Evolutionary conservation across 2,113 vertebrate genomes (phyloP), one percentile per base, ranked within the genome.

Genomic region (Chamaetylas fuelleborni): DNA sequence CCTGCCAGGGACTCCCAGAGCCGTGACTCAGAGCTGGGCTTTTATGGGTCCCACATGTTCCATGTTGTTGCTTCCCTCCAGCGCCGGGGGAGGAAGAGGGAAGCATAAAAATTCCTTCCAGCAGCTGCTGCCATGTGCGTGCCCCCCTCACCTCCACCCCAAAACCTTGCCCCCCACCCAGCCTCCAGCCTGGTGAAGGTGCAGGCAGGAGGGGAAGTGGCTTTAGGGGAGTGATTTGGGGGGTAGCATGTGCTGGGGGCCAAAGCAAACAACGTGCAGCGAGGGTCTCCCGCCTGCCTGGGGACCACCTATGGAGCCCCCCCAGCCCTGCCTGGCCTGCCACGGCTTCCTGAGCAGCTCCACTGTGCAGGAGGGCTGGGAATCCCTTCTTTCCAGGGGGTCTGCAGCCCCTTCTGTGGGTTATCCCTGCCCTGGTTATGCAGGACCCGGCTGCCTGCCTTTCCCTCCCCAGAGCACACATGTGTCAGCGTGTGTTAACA

Each of bases 41-140:
- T 83, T 97, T 88, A 92, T 94, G 73, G 72, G 79, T 96, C 94
- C 92, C 95, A 92, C 92, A 77, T 93, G 95, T 96, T 94, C 82
- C 24, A 1, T 82, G 88, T 38, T 82, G 85, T 81, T 8, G 15
- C 67, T 90, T 85, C 74, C 87, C 82, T 69, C 88, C 94, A 81
- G 86, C 56, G 3, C 91, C 17, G 28, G 48, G 48, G 78, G 51
- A 80, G 86, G 91, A 92, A 94, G 60, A 26, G 86, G 88, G 86
- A 94, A 92, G 83, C 89, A 71, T 88, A 95, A 95, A 90, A 92
- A 88, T 92, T 93, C 94, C 91, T 88, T 3, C 1, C 1, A 28
- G 92, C 92, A 78, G 92, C 92, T 72, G 67, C 82, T 86, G 74
- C 85, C 71, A 11, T 79, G 54, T 60, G 70, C 16, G 70, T 62